Conservation (phyloP, 2,888 invertebrate species). For the Caenorhabditis auriculariae region DNA sequence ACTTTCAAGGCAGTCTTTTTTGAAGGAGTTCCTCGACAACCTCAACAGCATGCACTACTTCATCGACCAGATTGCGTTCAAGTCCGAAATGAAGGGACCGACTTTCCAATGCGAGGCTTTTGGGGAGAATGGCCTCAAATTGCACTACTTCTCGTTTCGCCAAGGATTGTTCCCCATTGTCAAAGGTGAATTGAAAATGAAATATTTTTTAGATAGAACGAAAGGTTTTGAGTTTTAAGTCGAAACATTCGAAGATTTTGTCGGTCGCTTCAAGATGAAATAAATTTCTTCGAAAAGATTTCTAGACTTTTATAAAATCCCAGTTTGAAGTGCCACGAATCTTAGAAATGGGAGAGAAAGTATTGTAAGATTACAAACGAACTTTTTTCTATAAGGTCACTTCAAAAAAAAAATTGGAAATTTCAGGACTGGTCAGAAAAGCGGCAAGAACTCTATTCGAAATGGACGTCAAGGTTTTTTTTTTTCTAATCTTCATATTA, state of each 20-base stretch:
- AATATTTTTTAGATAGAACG: too few relatives aligned
- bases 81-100: slow-evolving; percentile 54
- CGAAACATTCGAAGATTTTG: too few relatives aligned
- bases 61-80: slow-evolving; percentile 58
- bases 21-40: slow-evolving; percentile 55
- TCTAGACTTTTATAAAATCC: too few relatives aligned
- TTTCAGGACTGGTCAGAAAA: slow-evolving; percentile 41
- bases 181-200: slow-evolving; percentile 38
- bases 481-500: neutral
- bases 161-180: slow-evolving; percentile 57
- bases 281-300: too few relatives aligned
- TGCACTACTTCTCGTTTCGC: slow-evolving; percentile 56
- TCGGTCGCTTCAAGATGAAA: too few relatives aligned
- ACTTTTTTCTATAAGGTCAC: too few relatives aligned
- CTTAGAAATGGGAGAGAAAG: neutral
- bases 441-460: slow-evolving; percentile 47
- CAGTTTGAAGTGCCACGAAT: too few relatives aligned
- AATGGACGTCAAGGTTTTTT: slow-evolving; percentile 47
- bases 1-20: neutral
- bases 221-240: too few relatives aligned
- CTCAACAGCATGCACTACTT: slow-evolving; percentile 60
- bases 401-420: too few relatives aligned
- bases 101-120: slow-evolving; percentile 47
- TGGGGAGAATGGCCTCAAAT: slow-evolving; percentile 35
- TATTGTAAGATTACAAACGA: neutral